These are phyloP conservation scores for Andrena fulva DNA, from an alignment of 2,888 invertebrate genomes.

Conservation along the genomic window DNA sequence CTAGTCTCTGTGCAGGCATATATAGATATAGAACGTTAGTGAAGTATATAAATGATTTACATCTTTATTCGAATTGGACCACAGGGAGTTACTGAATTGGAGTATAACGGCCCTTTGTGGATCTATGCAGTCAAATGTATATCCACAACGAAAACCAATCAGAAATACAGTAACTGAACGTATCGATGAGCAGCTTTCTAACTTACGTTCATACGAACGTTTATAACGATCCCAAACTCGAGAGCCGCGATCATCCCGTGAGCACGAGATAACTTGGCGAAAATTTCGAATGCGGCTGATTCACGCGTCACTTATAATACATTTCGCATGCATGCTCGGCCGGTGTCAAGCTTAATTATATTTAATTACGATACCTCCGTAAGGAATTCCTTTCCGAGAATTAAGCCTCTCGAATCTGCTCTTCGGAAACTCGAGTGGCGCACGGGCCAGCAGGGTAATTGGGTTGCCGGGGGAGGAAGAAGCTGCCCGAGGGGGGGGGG, in stretches of 20 bases:
- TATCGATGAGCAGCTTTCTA: too few species aligned
- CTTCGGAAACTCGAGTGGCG: slow-evolving; percentile 50
- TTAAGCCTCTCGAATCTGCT: slow-evolving; percentile 72
- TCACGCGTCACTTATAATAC: not conserved
- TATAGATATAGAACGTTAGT: too few species aligned
- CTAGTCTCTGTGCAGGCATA: too few species aligned
- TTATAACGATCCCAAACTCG: not conserved
- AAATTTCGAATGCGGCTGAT: slow-evolving; percentile 1
- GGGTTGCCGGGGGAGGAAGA: slow-evolving; percentile 61
- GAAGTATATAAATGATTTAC: too few species aligned
- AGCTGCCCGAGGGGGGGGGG: slow-evolving; percentile 61
- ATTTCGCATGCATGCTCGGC: not conserved
- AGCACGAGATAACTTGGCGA: slow-evolving; percentile 4
- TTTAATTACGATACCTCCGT: slow-evolving; percentile 33
- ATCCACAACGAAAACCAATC: not conserved
- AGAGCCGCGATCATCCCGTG: not conserved
- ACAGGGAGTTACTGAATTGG: too few species aligned
- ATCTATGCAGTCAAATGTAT: too few species aligned
- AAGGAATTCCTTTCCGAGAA: slow-evolving; percentile 60
- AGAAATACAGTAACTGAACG: not conserved
- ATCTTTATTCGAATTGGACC: too few species aligned
- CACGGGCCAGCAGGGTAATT: slow-evolving; percentile 65
- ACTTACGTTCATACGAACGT: too few species aligned
- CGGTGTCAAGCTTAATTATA: slow-evolving; percentile 5
- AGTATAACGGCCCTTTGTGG: too few species aligned